Base-by-base conservation (phyloP, 2,113 vertebrate genomes). In the Chlamydotis undulata region DNA sequence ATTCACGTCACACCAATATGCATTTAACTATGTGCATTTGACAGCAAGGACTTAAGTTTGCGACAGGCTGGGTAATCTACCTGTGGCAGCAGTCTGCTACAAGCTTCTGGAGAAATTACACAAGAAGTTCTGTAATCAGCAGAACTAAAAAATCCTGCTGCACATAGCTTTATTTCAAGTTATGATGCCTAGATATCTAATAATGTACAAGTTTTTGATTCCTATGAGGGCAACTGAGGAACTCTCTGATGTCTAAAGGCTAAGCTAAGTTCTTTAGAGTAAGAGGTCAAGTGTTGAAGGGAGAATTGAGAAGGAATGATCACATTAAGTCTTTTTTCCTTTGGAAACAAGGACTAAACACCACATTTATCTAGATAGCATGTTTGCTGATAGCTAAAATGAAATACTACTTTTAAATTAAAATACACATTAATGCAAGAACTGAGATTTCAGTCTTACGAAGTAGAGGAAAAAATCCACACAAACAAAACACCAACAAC, bases 141-240 rank as follows among this genome's bases (percentile, higher is more conserved):
- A 78, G 68, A 83, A 70, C 4, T 61, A n/a, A 81, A 92, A 74
- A 77, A 19, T 19, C 5, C 6, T 9, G 6, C 25, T 22, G 7
- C 1, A 2, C 0, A 0, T 25, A 19, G 4, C 22, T 49, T 37
- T 61, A 11, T n/a, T 14, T 56, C 12, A 4, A 18, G 5, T 8
- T 70, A n/a, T 24, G 12, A 41, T 37, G 11, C 9, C 9, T 31
- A 37, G 9, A 56, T 41, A 60, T 19, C 25, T 19, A 75, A 45
- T 4, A 68, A 47, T 1, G 18, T n/a, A 35, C 9, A 64, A 64
- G 9, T 12, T 74, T 39, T 75, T 1, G 1, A 19, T 26, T 37
- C 23, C 23, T 81, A 0, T 39, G 16, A 14, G 68, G 12, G 2
- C 9, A 73, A 3, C 23, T 12, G 12, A 64, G 29, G 19, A 57